Evolutionary conservation across 2,113 vertebrate species (phyloP).

Genomic region (Ptilonorhynchus violaceus): DNA sequence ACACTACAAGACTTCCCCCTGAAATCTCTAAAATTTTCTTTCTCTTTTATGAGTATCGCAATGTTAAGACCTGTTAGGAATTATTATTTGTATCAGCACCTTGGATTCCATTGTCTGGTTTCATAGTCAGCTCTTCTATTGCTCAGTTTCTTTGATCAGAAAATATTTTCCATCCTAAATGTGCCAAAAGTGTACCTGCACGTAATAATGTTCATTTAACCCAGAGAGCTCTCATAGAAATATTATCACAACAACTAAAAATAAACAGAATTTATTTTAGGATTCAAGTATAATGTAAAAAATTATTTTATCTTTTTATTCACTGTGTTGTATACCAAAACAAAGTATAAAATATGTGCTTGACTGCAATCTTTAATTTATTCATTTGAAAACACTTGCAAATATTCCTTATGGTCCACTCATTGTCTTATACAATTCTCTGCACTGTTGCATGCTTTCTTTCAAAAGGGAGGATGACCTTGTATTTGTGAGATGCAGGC

Average conservation of each 20-base stretch:
- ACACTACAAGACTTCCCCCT: accelerated
- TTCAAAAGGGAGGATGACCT: neutral
- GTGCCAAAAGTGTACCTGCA: neutral
- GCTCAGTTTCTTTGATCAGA: neutral
- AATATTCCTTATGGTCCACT: neutral
- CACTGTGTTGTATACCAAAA: accelerated
- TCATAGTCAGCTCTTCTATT: neutral
- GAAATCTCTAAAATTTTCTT: neutral
- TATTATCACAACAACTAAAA: neutral
- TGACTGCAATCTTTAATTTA: neutral
- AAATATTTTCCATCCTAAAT: neutral
- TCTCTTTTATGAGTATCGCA: neutral
- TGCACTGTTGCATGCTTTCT: neutral
- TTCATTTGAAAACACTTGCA: neutral
- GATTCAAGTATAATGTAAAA: neutral
- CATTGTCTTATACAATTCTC: neutral
- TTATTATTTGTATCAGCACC: neutral
- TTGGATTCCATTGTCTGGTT: neutral
- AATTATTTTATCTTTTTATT: neutral
- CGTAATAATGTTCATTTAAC: neutral
- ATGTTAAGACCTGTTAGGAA: neutral
- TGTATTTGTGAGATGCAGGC: neutral
- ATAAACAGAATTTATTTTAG: neutral
- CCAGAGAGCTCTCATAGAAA: neutral
- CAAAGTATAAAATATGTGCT: neutral